These are phyloP conservation scores for Oncorhynchus gorbuscha DNA, from an alignment of 2,113 vertebrate genomes.

Conservation along the genomic window DNA sequence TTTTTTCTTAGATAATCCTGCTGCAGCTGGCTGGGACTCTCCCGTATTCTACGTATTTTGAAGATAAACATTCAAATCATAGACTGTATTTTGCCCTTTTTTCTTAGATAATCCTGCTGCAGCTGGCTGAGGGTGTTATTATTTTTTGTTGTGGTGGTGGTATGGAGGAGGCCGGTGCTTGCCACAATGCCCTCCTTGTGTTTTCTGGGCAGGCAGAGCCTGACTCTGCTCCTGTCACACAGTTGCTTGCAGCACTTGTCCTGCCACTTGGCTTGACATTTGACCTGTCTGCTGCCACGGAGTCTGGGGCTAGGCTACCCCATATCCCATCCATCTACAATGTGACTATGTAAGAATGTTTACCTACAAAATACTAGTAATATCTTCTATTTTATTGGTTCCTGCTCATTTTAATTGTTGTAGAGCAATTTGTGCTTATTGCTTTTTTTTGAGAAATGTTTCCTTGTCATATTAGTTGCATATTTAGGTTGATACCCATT, in stretches of 20 bases:
- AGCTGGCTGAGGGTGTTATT: constrained; percentile 47
- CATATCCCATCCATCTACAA: constrained; percentile 17
- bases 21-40: too few relatives aligned
- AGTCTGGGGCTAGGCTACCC: constrained; percentile 12
- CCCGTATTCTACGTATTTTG: neutral
- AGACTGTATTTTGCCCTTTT: constrained; percentile 35
- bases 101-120: constrained; percentile 49
- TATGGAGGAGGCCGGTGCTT: constrained; percentile 51
- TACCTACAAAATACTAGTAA: neutral
- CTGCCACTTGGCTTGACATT: constrained; percentile 54
- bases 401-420: neutral
- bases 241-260: constrained; percentile 65
- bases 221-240: constrained; percentile 67
- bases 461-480: too few relatives aligned
- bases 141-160: constrained; percentile 28
- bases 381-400: neutral
- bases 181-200: constrained; percentile 69
- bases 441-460: too few relatives aligned
- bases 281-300: constrained; percentile 55
- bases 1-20: constrained; percentile 30
- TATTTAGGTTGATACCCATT: too few relatives aligned
- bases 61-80: constrained; percentile 34
- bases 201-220: constrained; percentile 53
- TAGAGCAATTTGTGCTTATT: too few relatives aligned
- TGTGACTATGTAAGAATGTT: neutral